phyloP scores from a whole-genome alignment of 2,888 invertebrate genomes.

The Kuschelorhynchus macadamiae region DNA sequence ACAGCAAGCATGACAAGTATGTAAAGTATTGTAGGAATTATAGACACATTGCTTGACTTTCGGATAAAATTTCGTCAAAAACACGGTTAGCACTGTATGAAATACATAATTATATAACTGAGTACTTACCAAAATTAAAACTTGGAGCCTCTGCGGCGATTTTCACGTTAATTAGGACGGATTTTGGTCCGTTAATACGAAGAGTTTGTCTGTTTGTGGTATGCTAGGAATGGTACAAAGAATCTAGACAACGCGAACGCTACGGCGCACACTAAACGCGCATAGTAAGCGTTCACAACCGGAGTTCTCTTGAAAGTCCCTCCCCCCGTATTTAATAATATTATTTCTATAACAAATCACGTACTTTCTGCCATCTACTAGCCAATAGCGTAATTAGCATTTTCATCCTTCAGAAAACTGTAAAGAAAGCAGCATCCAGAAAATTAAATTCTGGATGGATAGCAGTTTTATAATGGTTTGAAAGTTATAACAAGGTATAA shows the following conservation, averaged over 20 bases:
- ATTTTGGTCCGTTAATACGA: constrained; percentile 80
- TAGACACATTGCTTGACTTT: constrained; percentile 82
- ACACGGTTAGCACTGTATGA: constrained; percentile 75
- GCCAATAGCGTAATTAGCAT: too few relatives aligned
- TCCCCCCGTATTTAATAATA: constrained; percentile 32
- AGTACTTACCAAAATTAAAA: constrained; percentile 82
- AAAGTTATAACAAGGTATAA: too few relatives aligned
- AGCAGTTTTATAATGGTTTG: too few relatives aligned
- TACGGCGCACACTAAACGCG: constrained; percentile 86
- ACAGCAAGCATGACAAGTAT: constrained; percentile 83
- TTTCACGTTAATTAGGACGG: constrained; percentile 77
- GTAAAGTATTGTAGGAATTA: constrained; percentile 84
- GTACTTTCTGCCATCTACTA: not conserved
- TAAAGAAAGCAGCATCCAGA: too few relatives aligned
- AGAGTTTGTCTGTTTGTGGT: constrained; percentile 85
- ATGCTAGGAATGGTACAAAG: constrained; percentile 98
- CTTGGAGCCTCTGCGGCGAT: constrained; percentile 75
- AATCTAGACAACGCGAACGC: constrained; percentile 95
- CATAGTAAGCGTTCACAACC: constrained; percentile 79
- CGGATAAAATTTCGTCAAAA: constrained; percentile 76
- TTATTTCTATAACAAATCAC: not conserved
- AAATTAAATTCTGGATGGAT: too few relatives aligned
- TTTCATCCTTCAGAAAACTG: too few relatives aligned
- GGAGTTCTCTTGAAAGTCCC: constrained; percentile 63
- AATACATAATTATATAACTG: constrained; percentile 72